phyloP scores from a whole-genome alignment of 2,888 invertebrate genomes.

The Lasioglossum zephyrum region DNA sequence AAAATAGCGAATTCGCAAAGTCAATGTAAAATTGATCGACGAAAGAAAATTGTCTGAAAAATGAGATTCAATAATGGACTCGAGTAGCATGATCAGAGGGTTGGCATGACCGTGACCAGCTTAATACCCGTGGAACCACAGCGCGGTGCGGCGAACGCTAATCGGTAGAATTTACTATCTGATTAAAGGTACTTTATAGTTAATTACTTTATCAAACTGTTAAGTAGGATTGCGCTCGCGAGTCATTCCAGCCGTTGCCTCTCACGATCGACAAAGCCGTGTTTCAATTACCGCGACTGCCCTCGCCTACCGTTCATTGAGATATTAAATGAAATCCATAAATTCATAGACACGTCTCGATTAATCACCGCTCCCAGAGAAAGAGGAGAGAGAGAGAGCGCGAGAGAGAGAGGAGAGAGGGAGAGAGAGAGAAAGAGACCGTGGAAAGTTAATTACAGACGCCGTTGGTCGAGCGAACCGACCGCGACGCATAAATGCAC shows the following conservation, averaged over 20 bases:
- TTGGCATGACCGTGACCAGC: constrained; percentile 29
- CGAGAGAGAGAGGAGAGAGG: constrained; percentile 3
- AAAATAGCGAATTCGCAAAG: too few relatives aligned
- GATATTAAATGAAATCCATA: constrained; percentile 78
- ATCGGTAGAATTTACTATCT: constrained; percentile 60
- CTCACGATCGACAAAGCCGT: constrained; percentile 66
- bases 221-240: constrained; percentile 57
- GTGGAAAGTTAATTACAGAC: constrained; percentile 68
- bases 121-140: constrained; percentile 27
- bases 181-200: constrained; percentile 66
- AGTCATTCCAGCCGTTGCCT: constrained; percentile 57
- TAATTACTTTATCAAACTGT: constrained; percentile 72
- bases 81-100: neutral
- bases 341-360: constrained; percentile 74
- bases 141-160: constrained; percentile 26
- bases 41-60: too few relatives aligned
- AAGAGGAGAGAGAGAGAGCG: neutral
- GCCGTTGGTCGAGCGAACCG: constrained; percentile 23
- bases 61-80: neutral
- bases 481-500: constrained; percentile 47
- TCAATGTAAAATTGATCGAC: too few relatives aligned
- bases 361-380: constrained; percentile 62
- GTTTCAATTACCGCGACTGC: constrained; percentile 66
- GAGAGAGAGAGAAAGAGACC: constrained; percentile 29
- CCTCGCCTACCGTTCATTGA: constrained; percentile 65